Evolutionary conservation across 2,888 invertebrate species (phyloP), one percentile per base, ranked within the genome.

Genomic region (Orthosia gracilis): DNA sequence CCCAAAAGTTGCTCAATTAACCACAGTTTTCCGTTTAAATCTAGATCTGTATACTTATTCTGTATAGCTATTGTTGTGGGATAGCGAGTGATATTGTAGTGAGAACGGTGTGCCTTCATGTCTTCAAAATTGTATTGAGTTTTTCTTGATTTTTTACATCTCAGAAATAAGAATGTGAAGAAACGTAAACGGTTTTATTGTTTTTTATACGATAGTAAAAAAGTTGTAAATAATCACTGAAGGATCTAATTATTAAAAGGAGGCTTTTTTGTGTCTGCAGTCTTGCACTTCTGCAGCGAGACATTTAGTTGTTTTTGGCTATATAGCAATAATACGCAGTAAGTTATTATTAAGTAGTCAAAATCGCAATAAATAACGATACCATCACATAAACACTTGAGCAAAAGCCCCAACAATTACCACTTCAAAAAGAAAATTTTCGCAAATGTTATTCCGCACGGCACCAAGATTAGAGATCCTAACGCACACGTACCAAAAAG

Each of bases 11-110:
- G 68, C 78, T 82, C 76, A 76, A 87, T 88, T 70, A 76, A 90
- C 89, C 87, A 86, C 87, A 87, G 77, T 85, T 88, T 92, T 91
- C 89, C 84, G 78, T 87, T 85, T 87, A 88, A 88, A 73, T 73
- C 63, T 75, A 82, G 63, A 74, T 73, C 54, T 47, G 45, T 47
- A n/a, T 23, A 12, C 73, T 62, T 89, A 89, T 90, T 89, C 89
- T 85, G 69, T 69, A 69, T 49, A 15, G 12, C 1, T 47, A 17
- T 69, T 21, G 13, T 45, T 21, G 13, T 57, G 5, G 3, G 12
- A n/a, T 57, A 4, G 3, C n/a, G 18, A 1, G 50, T 47, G 21
- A 26, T 52, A 40, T 69, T 23, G 52, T 21, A 12, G 9, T n/a
- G 21, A 52, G 12, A 45, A 1, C 12, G 66, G 13, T 40, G 40